Percentiles rank a stretch among this genome's conserved stretches.
phyloP scores from a whole-genome alignment of 2,888 invertebrate genomes.

The Ctena decussata region DNA sequence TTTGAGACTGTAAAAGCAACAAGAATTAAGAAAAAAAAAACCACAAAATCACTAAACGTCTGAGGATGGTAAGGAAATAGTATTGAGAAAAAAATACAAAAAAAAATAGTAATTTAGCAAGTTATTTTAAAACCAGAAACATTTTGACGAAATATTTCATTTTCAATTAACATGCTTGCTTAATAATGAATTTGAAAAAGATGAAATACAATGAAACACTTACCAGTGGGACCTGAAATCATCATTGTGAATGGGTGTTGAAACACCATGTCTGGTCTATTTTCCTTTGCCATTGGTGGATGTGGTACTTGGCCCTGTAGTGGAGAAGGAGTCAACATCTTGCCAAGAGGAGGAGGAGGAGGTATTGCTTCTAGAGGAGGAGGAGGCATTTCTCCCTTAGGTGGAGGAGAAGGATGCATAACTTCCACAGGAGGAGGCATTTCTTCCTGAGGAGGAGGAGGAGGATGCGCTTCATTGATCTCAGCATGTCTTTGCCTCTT shows the following conservation, averaged over 20 bases:
- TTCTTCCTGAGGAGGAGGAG: not conserved
- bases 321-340: not conserved
- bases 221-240: too few relatives aligned
- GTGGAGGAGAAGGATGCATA: not conserved
- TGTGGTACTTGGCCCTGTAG: not conserved
- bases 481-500: constrained; percentile 6
- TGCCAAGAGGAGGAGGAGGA: not conserved
- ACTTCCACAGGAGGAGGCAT: not conserved
- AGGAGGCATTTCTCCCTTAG: not conserved
- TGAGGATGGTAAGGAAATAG: not conserved
- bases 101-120: not conserved
- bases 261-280: not conserved
- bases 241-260: constrained; percentile 29
- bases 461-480: not conserved
- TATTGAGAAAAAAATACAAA: too few relatives aligned
- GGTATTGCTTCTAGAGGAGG: not conserved
- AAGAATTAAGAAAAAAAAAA: too few relatives aligned
- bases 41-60: too few relatives aligned
- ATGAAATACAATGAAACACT: not conserved
- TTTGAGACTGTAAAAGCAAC: not conserved
- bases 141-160: not conserved
- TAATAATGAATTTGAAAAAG: not conserved
- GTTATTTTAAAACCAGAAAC: not conserved
- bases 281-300: not conserved
- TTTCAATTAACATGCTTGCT: not conserved